A percentile compares a stretch with the other conserved stretches of the same genome.
Conservation (phyloP, 2,888 invertebrate species). For the Micoletzkya japonica region DNA sequence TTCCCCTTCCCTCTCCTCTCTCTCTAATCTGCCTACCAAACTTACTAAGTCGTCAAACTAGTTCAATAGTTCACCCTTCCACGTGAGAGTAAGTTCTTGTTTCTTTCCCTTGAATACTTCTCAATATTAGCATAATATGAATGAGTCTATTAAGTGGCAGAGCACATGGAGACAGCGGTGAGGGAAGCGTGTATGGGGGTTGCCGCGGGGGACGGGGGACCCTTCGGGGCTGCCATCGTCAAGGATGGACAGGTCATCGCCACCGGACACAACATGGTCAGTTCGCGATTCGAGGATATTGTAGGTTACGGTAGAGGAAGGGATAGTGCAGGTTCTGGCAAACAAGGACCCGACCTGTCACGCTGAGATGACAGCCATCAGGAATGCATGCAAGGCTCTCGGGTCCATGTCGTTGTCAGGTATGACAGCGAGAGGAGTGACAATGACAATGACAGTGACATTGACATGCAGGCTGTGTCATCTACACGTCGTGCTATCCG, state of each 20-base stretch:
- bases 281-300: no score
- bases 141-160: slow-evolving; percentile 29
- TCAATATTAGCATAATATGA: no score
- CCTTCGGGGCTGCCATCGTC: slow-evolving; percentile 61
- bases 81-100: no score
- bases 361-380: slow-evolving; percentile 59
- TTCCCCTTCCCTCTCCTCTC: no score
- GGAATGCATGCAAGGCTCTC: slow-evolving; percentile 51
- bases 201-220: slow-evolving; percentile 53
- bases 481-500: slow-evolving; percentile 61
- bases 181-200: slow-evolving; percentile 55
- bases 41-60: no score
- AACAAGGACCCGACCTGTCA: slow-evolving; percentile 60
- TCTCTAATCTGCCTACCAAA: no score
- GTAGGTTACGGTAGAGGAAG: neutral
- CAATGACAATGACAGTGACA: neutral
- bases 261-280: slow-evolving; percentile 57
- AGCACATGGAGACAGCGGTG: slow-evolving; percentile 52
- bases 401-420: slow-evolving; percentile 27
- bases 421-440: neutral
- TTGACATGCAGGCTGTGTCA: slow-evolving; percentile 45
- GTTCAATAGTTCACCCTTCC: no score
- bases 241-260: slow-evolving; percentile 53
- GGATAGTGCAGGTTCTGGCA: slow-evolving; percentile 38
- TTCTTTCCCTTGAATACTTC: no score